These are phyloP conservation scores for Eupithecia tripunctaria DNA, from an alignment of 2,888 invertebrate species.

Conservation along the genomic window DNA sequence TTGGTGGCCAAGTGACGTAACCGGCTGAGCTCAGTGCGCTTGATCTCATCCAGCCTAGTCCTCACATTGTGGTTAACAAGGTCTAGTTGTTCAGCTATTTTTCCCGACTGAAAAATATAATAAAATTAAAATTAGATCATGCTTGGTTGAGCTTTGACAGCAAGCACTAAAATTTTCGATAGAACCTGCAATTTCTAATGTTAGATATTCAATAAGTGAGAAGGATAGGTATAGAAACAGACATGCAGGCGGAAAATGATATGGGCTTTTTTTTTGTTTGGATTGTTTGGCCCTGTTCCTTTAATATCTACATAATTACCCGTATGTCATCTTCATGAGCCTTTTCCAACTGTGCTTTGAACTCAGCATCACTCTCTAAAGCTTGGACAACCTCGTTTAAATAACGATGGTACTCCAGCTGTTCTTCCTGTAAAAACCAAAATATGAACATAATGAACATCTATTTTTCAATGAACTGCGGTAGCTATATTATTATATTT, in stretches of 20 bases:
- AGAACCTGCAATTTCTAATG: neutral
- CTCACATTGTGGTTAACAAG: constrained; percentile 95
- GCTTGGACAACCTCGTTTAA: constrained; percentile 95
- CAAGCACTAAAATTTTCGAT: neutral
- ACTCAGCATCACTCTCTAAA: constrained; percentile 94
- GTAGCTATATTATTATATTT: neutral
- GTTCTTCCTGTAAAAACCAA: constrained; percentile 62
- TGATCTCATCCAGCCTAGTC: constrained; percentile 95
- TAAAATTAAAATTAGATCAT: neutral
- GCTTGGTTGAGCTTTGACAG: neutral
- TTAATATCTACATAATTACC: constrained; percentile 81
- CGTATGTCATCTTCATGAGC: constrained; percentile 93
- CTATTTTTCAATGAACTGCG: neutral
- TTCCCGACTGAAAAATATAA: constrained; percentile 88
- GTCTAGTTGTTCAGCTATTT: constrained; percentile 95
- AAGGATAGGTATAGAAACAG: neutral
- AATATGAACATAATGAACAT: neutral
- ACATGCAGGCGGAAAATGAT: neutral
- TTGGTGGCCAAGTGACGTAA: constrained; percentile 89
- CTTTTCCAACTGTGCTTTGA: constrained; percentile 91
- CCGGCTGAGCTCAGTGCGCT: constrained; percentile 93
- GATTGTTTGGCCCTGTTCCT: neutral
- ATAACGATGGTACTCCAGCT: constrained; percentile 94
- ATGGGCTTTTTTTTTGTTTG: neutral
- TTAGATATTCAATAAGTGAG: neutral